phyloP scores from a whole-genome alignment of 2,113 vertebrate genomes.

The Pedionomus torquatus region DNA sequence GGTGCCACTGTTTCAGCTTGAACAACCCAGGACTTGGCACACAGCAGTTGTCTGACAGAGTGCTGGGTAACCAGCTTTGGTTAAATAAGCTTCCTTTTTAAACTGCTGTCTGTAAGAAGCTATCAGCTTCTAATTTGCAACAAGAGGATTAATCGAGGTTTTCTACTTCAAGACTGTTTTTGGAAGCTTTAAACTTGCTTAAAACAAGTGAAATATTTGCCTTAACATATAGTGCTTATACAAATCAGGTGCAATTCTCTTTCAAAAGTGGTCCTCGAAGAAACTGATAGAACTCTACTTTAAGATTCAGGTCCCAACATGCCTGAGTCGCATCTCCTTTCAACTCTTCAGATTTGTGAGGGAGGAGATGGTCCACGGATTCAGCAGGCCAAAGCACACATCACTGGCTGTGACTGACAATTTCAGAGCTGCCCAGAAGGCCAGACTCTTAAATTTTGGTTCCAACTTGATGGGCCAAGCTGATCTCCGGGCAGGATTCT shows the following conservation, averaged over 20 bases:
- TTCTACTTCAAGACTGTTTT: not conserved
- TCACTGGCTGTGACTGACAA: not conserved
- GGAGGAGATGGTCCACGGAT: rapidly evolving
- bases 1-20: not conserved
- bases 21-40: not conserved
- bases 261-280: not conserved
- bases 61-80: not conserved
- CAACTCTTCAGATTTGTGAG: not conserved
- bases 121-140: not conserved
- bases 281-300: not conserved
- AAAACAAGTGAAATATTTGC: not conserved
- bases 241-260: not conserved
- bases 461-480: not conserved
- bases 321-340: not conserved
- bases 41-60: not conserved
- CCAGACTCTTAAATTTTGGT: not conserved
- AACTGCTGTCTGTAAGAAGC: not conserved
- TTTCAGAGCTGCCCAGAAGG: not conserved
- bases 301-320: not conserved
- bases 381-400: not conserved
- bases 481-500: not conserved
- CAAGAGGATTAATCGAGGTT: not conserved
- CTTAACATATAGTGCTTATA: not conserved
- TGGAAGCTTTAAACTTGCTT: not conserved
- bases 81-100: not conserved